A percentile compares a stretch with the other conserved stretches of the same genome.
These are phyloP conservation scores for Sylvicapra grimmia DNA, from an alignment of 2,113 vertebrate species.

Conservation along the genomic window DNA sequence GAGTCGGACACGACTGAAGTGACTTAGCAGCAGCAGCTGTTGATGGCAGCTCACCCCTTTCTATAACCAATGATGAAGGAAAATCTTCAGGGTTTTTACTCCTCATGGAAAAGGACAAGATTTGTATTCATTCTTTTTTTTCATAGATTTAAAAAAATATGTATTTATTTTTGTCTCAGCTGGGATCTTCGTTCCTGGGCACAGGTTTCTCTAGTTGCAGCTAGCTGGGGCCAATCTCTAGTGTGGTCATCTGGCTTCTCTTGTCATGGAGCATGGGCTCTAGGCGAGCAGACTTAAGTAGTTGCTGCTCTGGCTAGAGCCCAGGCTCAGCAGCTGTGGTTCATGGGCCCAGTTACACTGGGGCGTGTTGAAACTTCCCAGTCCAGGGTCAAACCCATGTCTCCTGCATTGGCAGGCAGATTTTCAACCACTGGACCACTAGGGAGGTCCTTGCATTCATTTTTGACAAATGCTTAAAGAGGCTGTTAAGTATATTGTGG, in stretches of 20 bases:
- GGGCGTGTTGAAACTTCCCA: background rate
- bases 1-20: too few species aligned
- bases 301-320: background rate
- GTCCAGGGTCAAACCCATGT: background rate
- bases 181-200: background rate
- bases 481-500: background rate
- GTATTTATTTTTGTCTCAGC: background rate
- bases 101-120: background rate
- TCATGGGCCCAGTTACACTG: background rate
- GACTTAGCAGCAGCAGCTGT: too few species aligned
- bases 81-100: background rate
- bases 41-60: background rate
- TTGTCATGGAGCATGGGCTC: background rate
- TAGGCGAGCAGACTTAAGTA: background rate
- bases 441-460: background rate
- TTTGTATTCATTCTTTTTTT: background rate
- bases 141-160: background rate
- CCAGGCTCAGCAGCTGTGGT: background rate
- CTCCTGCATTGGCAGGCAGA: background rate
- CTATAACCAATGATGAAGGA: background rate
- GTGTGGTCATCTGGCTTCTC: background rate
- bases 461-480: background rate
- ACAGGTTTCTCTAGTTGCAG: background rate
- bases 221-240: background rate
- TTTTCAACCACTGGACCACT: background rate